These are phyloP conservation scores for Xyrauchen texanus DNA, from an alignment of 2,113 vertebrate genomes.

Conservation along the genomic window DNA sequence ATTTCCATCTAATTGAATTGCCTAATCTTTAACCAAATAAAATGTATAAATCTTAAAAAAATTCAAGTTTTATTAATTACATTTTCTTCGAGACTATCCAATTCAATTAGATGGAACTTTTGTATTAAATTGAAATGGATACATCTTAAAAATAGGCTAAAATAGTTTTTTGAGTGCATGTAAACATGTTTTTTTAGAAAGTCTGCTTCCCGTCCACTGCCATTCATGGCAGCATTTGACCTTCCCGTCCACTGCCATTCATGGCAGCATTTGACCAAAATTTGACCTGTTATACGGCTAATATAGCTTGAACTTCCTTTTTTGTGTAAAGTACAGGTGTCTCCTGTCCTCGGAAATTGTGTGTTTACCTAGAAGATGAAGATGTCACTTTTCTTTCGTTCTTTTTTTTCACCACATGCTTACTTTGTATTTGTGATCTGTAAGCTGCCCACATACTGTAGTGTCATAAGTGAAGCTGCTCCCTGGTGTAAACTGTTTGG, in stretches of 20 bases:
- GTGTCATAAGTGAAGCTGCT: slow-evolving; percentile 70
- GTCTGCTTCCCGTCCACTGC: too few species aligned
- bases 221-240: neutral
- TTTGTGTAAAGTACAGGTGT: slow-evolving; percentile 71
- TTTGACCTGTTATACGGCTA: neutral
- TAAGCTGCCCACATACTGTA: slow-evolving; percentile 68
- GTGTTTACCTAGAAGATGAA: slow-evolving; percentile 70
- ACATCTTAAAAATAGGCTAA: too few species aligned
- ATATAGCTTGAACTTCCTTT: neutral
- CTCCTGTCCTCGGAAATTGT: slow-evolving; percentile 58
- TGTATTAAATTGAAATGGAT: too few species aligned
- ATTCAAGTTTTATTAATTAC: too few species aligned
- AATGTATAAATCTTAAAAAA: too few species aligned
- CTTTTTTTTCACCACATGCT: slow-evolving; percentile 56
- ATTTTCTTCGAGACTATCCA: too few species aligned
- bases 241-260: neutral
- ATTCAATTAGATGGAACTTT: too few species aligned
- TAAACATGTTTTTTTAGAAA: too few species aligned
- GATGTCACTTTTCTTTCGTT: slow-evolving; percentile 59
- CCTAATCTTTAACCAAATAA: too few species aligned
- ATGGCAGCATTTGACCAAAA: neutral
- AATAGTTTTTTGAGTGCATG: too few species aligned
- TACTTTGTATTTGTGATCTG: slow-evolving; percentile 69
- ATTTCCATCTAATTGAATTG: too few species aligned
- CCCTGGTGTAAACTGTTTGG: slow-evolving; percentile 77